phyloP scores from a whole-genome alignment of 2,888 invertebrate genomes.

The Cheilosia vernalis region DNA sequence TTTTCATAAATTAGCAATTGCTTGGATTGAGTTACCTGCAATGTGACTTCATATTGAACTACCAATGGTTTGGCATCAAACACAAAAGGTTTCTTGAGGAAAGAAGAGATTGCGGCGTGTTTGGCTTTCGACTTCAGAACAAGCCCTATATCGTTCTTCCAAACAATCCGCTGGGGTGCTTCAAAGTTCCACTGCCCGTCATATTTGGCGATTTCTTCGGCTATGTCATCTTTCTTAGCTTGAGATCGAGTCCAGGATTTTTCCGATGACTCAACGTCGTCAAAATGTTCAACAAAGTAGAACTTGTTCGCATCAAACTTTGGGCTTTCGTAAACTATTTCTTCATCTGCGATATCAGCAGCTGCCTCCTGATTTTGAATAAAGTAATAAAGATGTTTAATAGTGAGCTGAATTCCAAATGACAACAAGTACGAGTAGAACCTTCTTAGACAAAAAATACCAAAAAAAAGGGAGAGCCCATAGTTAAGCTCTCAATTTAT shows the following conservation, averaged over 20 bases:
- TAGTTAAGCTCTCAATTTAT: too few species aligned
- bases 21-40: slow-evolving; percentile 85
- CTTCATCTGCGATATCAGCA: slow-evolving; percentile 75
- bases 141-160: slow-evolving; percentile 93
- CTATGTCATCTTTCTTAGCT: slow-evolving; percentile 94
- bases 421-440: too few species aligned
- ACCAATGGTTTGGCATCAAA: slow-evolving; percentile 93
- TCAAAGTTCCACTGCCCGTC: slow-evolving; percentile 93
- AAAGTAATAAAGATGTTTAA: background rate
- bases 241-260: slow-evolving; percentile 94
- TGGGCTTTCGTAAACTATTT: slow-evolving; percentile 88
- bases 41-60: slow-evolving; percentile 96
- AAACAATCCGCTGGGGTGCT: slow-evolving; percentile 89
- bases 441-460: too few species aligned
- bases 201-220: slow-evolving; percentile 96
- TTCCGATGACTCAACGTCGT: slow-evolving; percentile 88
- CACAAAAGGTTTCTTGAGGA: slow-evolving; percentile 90
- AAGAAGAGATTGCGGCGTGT: slow-evolving; percentile 95
- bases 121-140: slow-evolving; percentile 97
- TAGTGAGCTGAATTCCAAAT: too few species aligned
- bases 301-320: slow-evolving; percentile 86
- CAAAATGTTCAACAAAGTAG: slow-evolving; percentile 94
- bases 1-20: background rate
- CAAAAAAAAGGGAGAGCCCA: too few species aligned
- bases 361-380: slow-evolving; percentile 21